Evolutionary conservation across 2,797 vertebrate species (phyloP), one percentile per base, ranked within the genome.

Genomic region (Sebastes hopkinsi): DNA sequence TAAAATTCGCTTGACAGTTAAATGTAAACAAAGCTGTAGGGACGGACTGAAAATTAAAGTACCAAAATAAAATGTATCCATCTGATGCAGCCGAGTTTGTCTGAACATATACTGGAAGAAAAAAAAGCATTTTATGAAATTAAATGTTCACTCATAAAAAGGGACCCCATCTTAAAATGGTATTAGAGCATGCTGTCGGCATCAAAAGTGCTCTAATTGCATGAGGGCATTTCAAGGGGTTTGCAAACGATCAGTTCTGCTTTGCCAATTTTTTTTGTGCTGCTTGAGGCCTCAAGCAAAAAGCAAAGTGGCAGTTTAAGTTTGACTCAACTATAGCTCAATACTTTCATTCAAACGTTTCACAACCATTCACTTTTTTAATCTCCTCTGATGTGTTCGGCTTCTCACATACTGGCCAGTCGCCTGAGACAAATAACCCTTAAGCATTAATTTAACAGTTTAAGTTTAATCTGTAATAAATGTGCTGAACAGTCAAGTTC

Each of bases 341-440:
- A 58, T 22, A 66, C 13, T 52, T 52, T 20, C 6, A 42, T 46
- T n/a, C 22, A 3, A 58, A 32, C 4, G 29, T 55, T 74, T 18
- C 46, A 50, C 42, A 34, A 36, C 8, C 8, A 56, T 67, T 30
- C 23, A 25, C 20, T 56, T 20, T 29, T 56, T 59, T 14, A 52
- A 38, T 61, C 38, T 67, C 55, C 8, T 65, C 13, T 38, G 16
- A 22, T 69, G 58, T 56, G 32, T 65, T 68, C 23, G 4, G 23
- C 23, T 38, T 36, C 22, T 52, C 58, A 36, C 22, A 61, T 18
- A 30, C 25, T 68, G 58, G 27, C 66, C 4, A 8, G 14, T 18
- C 27, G 38, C 42, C 72, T 58, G 29, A 71, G 38, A 81, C 52
- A 65, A 71, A 78, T 56, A 70, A n/a, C 3, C 64, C 14, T 56